Percentiles rank a stretch among this genome's conserved stretches.
Conservation (phyloP, 1,140 invertebrate species). For the Drosophila yakuba region DNA sequence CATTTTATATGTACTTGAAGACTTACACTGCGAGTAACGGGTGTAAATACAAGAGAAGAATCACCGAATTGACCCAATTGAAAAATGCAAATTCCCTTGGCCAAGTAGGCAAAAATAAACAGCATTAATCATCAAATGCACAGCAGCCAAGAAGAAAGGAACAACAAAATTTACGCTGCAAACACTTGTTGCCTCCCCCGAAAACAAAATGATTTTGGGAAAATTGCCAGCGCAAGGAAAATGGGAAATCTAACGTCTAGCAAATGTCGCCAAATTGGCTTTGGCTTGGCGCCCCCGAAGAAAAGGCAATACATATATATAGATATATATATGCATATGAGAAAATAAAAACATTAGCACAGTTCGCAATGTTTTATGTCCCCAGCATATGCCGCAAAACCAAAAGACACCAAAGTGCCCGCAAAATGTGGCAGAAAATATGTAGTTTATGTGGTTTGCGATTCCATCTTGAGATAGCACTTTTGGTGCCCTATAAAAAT, state of each 20-base stretch:
- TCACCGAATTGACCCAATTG: conserved; percentile 26
- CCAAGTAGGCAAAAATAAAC: conserved; percentile 42
- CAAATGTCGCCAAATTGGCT: conserved; percentile 51
- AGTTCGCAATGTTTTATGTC: conserved; percentile 37
- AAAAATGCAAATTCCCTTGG: conserved; percentile 12
- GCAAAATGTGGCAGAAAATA: conserved; percentile 40
- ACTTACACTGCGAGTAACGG: no score
- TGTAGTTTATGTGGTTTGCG: conserved; percentile 17
- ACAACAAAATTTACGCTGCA: conserved; percentile 3
- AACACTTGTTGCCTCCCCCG: conserved; percentile 47
- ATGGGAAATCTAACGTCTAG: conserved; percentile 12
- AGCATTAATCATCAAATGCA: conserved; percentile 49
- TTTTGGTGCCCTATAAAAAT: neutral
- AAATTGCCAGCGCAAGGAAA: conserved; percentile 23
- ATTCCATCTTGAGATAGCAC: neutral
- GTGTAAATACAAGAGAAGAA: neutral
- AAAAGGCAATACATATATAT: conserved; percentile 19
- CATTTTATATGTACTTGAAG: no score
- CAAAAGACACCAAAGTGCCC: conserved; percentile 21
- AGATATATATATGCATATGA: conserved; percentile 10
- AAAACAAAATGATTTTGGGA: conserved; percentile 2
- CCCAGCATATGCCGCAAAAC: conserved; percentile 30
- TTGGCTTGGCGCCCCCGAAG: conserved; percentile 47
- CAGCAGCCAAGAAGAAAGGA: conserved; percentile 8
- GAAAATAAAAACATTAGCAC: conserved; percentile 57